A percentile compares a stretch with the other conserved stretches of the same genome.
Evolutionary conservation across 2,888 invertebrate species (phyloP).

Genomic region (Deroplatys truncata): DNA sequence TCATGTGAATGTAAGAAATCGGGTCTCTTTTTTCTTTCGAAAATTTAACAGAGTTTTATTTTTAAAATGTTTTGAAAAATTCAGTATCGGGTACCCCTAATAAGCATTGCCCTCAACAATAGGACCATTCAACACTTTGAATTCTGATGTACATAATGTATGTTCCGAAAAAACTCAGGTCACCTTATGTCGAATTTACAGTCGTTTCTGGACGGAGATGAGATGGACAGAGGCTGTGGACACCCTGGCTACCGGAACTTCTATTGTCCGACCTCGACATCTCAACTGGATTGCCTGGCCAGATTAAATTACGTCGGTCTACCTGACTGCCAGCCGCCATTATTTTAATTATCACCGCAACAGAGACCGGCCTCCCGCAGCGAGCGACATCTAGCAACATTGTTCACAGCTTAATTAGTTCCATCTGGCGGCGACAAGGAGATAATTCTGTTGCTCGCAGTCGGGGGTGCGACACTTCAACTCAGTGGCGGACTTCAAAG

Average conservation of each 20-base stretch:
- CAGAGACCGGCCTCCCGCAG: neutral
- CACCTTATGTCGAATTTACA: too few species aligned
- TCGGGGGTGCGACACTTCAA: neutral
- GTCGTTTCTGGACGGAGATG: too few species aligned
- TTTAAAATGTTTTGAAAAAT: too few species aligned
- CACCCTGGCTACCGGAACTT: neutral
- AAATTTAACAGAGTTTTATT: too few species aligned
- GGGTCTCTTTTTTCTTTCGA: too few species aligned
- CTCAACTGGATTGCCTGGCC: neutral
- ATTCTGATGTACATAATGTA: too few species aligned
- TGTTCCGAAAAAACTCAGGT: too few species aligned
- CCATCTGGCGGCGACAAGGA: neutral
- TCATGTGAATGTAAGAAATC: too few species aligned
- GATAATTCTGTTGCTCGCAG: neutral
- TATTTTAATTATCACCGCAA: neutral
- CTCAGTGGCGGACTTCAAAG: neutral
- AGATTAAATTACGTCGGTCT: neutral
- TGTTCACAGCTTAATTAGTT: neutral
- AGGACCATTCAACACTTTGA: too few species aligned
- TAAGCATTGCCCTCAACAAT: too few species aligned
- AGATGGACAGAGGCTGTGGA: neutral
- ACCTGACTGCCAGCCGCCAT: neutral
- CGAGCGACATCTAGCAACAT: neutral
- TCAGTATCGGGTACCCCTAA: too few species aligned
- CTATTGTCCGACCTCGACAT: neutral